Base-by-base conservation (phyloP, 1,140 invertebrate genomes). In the Penaeus indicus region DNA sequence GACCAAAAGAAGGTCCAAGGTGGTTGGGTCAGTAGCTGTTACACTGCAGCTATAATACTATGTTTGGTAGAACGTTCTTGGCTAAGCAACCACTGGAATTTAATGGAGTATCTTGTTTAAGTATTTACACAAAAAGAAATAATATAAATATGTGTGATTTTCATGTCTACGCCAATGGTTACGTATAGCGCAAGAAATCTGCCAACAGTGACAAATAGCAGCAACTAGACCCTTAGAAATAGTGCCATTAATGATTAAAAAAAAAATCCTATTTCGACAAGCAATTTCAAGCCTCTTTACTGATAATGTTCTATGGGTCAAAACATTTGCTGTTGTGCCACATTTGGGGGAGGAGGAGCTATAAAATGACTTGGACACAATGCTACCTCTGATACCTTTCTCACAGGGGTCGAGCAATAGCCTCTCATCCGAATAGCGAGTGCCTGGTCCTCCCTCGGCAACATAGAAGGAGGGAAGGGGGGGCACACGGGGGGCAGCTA, bases 401-500 rank as follows among this genome's bases (percentile, higher is more conserved):
- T 92, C 92, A 88, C 91, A 89, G 86, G 92, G 91, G 90, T 92
- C 92, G 86, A 90, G 87, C 67, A 87, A 91, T 64, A 85, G 90
- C 75, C 85, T 89, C 78, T 91, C 91, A 69, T 91, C 90, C 80
- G 87, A 90, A 87, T 91, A 91, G 38, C 85, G 89, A 87, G 91
- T 89, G 82, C 86, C 84, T 32, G 88, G 86, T 69, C 85, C 89
- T 75, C 88, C 91, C 78, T 91, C 90, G n/a, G 90, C 84, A 79
- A 89, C 78, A 80, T 84, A 84, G 80, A 90, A 90, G 54, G 92
- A 80, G 42, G 91, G 91, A 47, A 93, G 91, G 75, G 93, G 95
- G 27, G 97, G 97, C 27, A 97, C 96, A 90, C 96, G 94, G 13
- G 97, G 97, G 82, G 97, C 96, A 89, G 97, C 96, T 7, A 98